Evolutionary conservation across 2,888 invertebrate species (phyloP).

Genomic region (Tiliacea citrago): DNA sequence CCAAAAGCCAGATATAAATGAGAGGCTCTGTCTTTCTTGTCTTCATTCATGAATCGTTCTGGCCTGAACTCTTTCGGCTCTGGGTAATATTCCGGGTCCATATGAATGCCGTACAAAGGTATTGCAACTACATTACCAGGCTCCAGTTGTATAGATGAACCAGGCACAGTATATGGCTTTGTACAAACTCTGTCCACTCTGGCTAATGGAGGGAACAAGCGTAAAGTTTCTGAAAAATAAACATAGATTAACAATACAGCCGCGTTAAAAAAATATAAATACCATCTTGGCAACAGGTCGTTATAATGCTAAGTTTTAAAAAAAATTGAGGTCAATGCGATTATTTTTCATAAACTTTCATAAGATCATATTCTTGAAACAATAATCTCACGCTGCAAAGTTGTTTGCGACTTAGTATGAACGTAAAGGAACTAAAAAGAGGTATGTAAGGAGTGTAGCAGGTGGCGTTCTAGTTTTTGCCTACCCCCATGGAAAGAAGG

Average conservation of each 20-base stretch:
- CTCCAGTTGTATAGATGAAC: conserved; percentile 82
- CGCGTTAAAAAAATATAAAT: neutral
- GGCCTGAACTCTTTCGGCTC: conserved; percentile 89
- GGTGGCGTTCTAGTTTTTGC: too few relatives aligned
- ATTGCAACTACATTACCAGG: conserved; percentile 86
- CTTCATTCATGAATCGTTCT: conserved; percentile 90
- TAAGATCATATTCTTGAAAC: neutral
- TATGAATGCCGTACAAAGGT: conserved; percentile 88
- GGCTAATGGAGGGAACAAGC: conserved; percentile 90
- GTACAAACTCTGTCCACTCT: conserved; percentile 89
- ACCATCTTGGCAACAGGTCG: neutral
- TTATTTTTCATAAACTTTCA: neutral
- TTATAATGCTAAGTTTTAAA: neutral
- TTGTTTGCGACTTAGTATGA: too few relatives aligned
- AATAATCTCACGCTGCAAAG: neutral
- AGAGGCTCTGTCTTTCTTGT: conserved; percentile 86
- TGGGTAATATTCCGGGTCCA: conserved; percentile 89
- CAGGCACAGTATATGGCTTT: conserved; percentile 89
- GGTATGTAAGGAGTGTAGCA: too few relatives aligned
- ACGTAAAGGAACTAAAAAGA: too few relatives aligned
- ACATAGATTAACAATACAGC: neutral
- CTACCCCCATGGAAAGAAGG: too few relatives aligned
- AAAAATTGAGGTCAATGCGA: neutral
- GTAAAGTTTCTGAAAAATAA: conserved; percentile 88
- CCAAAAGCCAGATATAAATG: conserved; percentile 90